Percentiles rank a stretch among this genome's conserved stretches.
Evolutionary conservation across 2,113 vertebrate genomes (phyloP).

Genomic region (Rhegmatorhina hoffmannsi): DNA sequence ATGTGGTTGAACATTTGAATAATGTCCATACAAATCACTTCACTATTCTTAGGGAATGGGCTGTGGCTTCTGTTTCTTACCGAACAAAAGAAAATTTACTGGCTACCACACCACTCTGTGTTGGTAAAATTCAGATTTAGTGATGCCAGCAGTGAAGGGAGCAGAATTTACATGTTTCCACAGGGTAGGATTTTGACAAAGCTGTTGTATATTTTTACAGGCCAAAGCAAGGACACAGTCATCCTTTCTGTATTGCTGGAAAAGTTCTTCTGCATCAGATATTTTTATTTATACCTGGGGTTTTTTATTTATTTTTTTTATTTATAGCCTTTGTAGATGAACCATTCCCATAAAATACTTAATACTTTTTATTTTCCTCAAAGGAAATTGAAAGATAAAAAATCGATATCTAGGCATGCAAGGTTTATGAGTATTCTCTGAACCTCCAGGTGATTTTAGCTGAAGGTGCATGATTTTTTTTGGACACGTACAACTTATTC

Average conservation of each 20-base stretch:
- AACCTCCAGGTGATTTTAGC: background rate
- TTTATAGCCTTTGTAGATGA: background rate
- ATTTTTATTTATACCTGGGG: background rate
- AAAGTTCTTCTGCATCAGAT: background rate
- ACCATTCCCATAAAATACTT: background rate
- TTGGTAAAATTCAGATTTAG: slow-evolving; percentile 10
- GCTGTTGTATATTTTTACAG: background rate
- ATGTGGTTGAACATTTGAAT: background rate
- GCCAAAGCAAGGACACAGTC: background rate
- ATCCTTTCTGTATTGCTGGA: background rate
- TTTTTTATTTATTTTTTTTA: background rate
- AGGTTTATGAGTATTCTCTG: background rate
- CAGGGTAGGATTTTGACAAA: background rate
- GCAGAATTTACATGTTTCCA: background rate
- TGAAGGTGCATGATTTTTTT: background rate
- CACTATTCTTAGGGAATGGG: background rate
- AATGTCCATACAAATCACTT: background rate
- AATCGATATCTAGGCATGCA: background rate
- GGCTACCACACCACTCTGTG: background rate
- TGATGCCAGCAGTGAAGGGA: background rate
- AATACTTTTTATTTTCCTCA: background rate
- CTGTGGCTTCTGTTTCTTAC: slow-evolving; percentile 6
- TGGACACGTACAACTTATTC: background rate
- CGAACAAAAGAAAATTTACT: slow-evolving; percentile 14
- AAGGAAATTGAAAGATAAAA: background rate